A percentile compares a stretch with the other conserved stretches of the same genome.
Evolutionary conservation across 1,140 invertebrate species (phyloP).

Genomic region (Colletes latitarsis): DNA sequence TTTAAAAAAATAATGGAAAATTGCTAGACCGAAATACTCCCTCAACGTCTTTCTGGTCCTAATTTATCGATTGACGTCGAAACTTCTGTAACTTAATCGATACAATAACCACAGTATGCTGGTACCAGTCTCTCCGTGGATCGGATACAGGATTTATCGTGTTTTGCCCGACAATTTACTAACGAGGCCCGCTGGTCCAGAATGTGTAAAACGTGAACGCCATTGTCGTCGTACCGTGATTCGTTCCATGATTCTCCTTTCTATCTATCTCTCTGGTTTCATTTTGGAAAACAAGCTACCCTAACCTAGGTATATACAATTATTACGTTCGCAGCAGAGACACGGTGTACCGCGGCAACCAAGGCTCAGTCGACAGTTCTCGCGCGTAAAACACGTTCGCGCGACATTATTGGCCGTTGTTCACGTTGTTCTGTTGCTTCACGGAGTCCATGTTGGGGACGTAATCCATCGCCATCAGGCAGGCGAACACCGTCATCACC

Average conservation of each 20-base stretch:
- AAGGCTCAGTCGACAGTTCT: constrained; percentile 45
- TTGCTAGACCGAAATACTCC: no score
- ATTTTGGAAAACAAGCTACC: constrained; percentile 60
- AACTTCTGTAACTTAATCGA: no score
- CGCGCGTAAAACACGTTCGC: constrained; percentile 33
- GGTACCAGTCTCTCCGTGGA: no score
- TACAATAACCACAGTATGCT: no score
- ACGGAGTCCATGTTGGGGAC: constrained; percentile 90
- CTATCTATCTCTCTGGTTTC: constrained; percentile 6
- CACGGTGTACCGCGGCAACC: neutral
- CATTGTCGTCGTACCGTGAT: neutral
- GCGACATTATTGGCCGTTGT: constrained; percentile 74
- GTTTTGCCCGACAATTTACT: no score
- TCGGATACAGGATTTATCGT: no score
- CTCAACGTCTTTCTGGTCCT: no score
- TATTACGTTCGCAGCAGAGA: constrained; percentile 60
- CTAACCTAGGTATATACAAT: constrained; percentile 70
- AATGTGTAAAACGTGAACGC: no score
- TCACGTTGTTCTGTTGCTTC: constrained; percentile 72
- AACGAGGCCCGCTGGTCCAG: no score
- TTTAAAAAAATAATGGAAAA: no score
- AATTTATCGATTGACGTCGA: no score
- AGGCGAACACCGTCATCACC: constrained; percentile 99
- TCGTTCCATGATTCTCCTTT: neutral
- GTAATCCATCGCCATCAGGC: constrained; percentile 98